These are phyloP conservation scores for Equus przewalskii DNA, from an alignment of 2,113 vertebrate genomes.

Conservation along the genomic window DNA sequence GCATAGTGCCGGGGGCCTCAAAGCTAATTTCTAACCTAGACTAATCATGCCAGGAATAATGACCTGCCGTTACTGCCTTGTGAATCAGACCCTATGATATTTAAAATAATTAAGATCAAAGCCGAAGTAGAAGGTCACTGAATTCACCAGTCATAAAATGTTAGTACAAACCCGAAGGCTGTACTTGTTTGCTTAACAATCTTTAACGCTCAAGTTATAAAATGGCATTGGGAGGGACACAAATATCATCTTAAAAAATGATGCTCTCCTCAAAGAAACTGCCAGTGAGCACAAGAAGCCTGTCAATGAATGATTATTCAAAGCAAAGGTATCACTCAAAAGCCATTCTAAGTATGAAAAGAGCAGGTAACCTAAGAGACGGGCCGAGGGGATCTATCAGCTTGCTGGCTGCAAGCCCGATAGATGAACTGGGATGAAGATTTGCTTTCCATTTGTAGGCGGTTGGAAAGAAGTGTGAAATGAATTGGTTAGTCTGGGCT, in stretches of 20 bases:
- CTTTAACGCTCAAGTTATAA: slow-evolving; percentile 78
- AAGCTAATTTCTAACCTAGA: slow-evolving; percentile 88
- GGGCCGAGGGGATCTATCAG: slow-evolving; percentile 16
- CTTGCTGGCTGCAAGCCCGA: slow-evolving; percentile 67
- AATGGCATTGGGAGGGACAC: slow-evolving; percentile 60
- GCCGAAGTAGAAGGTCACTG: slow-evolving; percentile 83
- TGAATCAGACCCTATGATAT: slow-evolving; percentile 88
- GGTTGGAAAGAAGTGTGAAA: slow-evolving; percentile 78
- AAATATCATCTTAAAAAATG: slow-evolving; percentile 71
- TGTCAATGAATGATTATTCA: neutral
- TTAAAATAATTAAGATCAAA: slow-evolving; percentile 90
- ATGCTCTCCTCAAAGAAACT: slow-evolving; percentile 33
- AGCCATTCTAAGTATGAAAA: neutral
- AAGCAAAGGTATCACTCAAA: slow-evolving; percentile 52
- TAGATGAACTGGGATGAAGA: slow-evolving; percentile 53
- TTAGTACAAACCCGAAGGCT: slow-evolving; percentile 77
- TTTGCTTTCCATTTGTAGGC: slow-evolving; percentile 75
- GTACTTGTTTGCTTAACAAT: slow-evolving; percentile 74
- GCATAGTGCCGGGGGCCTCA: slow-evolving; percentile 83
- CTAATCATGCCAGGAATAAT: slow-evolving; percentile 87
- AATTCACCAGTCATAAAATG: slow-evolving; percentile 87
- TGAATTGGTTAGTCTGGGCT: slow-evolving; percentile 79
- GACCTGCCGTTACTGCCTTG: slow-evolving; percentile 85
- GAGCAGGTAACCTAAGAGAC: neutral
- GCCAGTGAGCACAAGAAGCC: neutral